Percentiles rank a stretch among this genome's conserved stretches.
Evolutionary conservation across 1,140 invertebrate genomes (phyloP).

Genomic region (Brachionus paranguensis): DNA sequence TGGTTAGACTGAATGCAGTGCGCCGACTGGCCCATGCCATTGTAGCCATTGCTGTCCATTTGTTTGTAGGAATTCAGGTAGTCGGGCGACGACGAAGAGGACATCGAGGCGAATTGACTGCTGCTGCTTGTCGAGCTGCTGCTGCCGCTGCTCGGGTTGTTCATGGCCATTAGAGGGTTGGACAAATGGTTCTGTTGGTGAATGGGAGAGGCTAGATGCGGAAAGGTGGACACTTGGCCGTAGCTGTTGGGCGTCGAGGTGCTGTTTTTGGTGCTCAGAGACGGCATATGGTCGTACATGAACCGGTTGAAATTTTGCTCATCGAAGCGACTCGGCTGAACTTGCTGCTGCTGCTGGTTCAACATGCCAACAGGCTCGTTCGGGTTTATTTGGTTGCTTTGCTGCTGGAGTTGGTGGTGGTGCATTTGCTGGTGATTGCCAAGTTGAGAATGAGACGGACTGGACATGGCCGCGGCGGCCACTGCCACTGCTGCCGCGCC

Average conservation of each 20-base stretch:
- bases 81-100: conserved; percentile 34
- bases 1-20: neutral
- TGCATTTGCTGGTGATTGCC: neutral
- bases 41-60: neutral
- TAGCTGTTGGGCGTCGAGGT: conserved; percentile 4
- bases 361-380: neutral
- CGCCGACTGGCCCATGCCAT: neutral
- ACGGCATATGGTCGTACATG: conserved; percentile 14
- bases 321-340: neutral
- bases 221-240: neutral
- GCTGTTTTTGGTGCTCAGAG: neutral
- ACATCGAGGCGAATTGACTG: conserved; percentile 34
- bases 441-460: neutral
- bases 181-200: neutral
- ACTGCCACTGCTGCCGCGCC: conserved; percentile 35
- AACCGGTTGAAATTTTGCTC: conserved; percentile 11
- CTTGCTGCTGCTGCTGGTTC: neutral
- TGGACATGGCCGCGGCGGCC: conserved; percentile 15
- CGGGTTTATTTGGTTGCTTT: neutral
- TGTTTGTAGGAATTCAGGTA: conserved; percentile 28
- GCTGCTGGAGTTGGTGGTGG: neutral
- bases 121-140: conserved; percentile 9
- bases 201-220: neutral
- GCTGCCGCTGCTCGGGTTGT: neutral
- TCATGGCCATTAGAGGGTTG: neutral